Percentiles rank a stretch among this genome's conserved stretches.
phyloP scores from a whole-genome alignment of 2,888 invertebrate species.

The Hanleya hanleyi region DNA sequence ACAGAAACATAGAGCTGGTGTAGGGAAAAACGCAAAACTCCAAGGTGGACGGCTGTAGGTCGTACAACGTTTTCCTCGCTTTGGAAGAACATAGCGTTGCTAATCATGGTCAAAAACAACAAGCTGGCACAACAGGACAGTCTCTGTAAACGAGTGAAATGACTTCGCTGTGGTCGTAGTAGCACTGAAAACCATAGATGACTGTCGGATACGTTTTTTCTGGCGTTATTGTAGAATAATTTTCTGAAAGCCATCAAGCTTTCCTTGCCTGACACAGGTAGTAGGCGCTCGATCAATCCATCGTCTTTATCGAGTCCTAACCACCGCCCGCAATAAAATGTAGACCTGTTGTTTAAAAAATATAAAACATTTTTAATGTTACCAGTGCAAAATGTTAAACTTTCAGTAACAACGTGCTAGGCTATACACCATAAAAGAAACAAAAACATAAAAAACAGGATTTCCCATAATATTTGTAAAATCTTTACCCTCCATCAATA shows the following conservation, averaged over 20 bases:
- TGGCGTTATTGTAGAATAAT: constrained; percentile 30
- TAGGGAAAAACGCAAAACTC: constrained; percentile 35
- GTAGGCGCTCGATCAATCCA: constrained; percentile 22
- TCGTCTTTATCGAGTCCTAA: constrained; percentile 36
- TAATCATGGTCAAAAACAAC: constrained; percentile 73
- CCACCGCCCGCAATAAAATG: constrained; percentile 45
- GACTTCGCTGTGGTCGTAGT: constrained; percentile 69
- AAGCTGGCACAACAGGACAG: constrained; percentile 70
- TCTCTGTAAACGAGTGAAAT: constrained; percentile 70
- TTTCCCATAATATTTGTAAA: too few relatives aligned
- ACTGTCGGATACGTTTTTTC: constrained; percentile 63
- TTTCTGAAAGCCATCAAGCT: constrained; percentile 19
- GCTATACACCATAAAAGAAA: too few relatives aligned
- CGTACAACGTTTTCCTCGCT: constrained; percentile 30
- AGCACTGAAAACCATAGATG: constrained; percentile 75
- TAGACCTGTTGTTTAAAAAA: constrained; percentile 32
- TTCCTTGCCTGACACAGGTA: constrained; percentile 28
- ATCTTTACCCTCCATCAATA: too few relatives aligned
- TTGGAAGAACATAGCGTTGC: constrained; percentile 73
- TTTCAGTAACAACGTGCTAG: too few relatives aligned
- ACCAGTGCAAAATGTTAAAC: too few relatives aligned
- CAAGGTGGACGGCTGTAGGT: constrained; percentile 31
- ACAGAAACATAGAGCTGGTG: constrained; percentile 46
- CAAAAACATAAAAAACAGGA: too few relatives aligned
- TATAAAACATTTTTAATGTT: too few relatives aligned